These are phyloP conservation scores for Hoplodrina blanda DNA, from an alignment of 2,888 invertebrate species.

Conservation along the genomic window DNA sequence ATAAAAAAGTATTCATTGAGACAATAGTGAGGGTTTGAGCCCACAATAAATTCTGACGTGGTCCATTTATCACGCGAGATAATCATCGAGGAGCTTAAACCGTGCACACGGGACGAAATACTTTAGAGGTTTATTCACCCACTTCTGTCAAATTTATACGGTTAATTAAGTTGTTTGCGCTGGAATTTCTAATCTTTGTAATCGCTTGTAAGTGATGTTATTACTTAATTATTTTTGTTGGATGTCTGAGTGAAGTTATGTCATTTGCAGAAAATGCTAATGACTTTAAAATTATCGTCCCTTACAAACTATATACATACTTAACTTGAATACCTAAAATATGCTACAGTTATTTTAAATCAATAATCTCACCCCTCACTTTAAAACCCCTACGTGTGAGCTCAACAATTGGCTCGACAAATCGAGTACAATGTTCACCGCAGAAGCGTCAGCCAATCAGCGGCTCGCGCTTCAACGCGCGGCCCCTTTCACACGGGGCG, in stretches of 20 bases:
- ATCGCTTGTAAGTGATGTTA: conserved; percentile 61
- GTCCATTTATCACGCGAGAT: conserved; percentile 89
- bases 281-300: conserved; percentile 5
- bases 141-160: conserved; percentile 75
- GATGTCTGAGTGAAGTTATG: conserved; percentile 26
- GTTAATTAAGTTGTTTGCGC: conserved; percentile 70
- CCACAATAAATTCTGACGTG: conserved; percentile 88
- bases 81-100: conserved; percentile 80
- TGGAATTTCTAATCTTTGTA: conserved; percentile 63
- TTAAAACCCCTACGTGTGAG: conserved; percentile 55
- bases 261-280: conserved; percentile 37
- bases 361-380: conserved; percentile 20
- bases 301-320: background rate
- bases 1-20: conserved; percentile 90
- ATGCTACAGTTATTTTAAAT: background rate
- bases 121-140: conserved; percentile 81
- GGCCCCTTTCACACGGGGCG: conserved; percentile 71
- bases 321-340: background rate
- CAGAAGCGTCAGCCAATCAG: conserved; percentile 73
- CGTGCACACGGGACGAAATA: conserved; percentile 82
- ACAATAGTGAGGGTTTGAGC: conserved; percentile 87
- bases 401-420: conserved; percentile 62
- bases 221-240: conserved; percentile 56
- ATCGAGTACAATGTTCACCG: conserved; percentile 73
- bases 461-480: conserved; percentile 56